Conservation (phyloP, 2,888 invertebrate genomes). For the Deroplatys truncata region DNA sequence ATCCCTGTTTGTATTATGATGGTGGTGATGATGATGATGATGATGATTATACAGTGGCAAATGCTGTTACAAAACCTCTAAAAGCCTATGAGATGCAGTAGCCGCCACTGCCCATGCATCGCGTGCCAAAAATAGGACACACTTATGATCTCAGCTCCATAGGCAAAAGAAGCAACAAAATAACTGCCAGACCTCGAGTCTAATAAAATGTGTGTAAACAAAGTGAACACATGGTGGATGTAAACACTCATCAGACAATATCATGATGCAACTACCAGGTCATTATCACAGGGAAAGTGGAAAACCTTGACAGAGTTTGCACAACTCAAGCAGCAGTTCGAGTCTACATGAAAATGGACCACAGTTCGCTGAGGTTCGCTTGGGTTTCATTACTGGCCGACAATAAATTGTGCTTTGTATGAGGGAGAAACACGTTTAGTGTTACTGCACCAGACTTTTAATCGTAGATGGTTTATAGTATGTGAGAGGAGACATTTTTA, state of each 20-base stretch:
- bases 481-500: too few species aligned
- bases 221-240: not conserved
- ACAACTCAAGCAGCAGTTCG: not conserved
- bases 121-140: not conserved
- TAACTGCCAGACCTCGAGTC: not conserved
- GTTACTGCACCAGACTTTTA: too few species aligned
- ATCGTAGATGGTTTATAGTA: too few species aligned
- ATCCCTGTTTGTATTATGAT: too few species aligned
- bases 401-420: not conserved
- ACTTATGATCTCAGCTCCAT: not conserved
- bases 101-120: not conserved
- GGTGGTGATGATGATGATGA: too few species aligned
- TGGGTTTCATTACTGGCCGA: not conserved
- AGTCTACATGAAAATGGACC: not conserved
- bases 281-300: not conserved
- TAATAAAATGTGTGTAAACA: not conserved
- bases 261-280: not conserved
- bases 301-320: not conserved
- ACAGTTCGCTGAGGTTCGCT: not conserved
- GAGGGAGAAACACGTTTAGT: not conserved
- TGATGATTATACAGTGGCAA: too few species aligned
- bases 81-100: not conserved
- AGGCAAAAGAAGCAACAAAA: not conserved
- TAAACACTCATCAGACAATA: not conserved
- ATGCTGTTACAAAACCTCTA: too few species aligned